These are phyloP conservation scores for Australoheros facetus DNA, from an alignment of 2,797 vertebrate genomes.

Conservation along the genomic window DNA sequence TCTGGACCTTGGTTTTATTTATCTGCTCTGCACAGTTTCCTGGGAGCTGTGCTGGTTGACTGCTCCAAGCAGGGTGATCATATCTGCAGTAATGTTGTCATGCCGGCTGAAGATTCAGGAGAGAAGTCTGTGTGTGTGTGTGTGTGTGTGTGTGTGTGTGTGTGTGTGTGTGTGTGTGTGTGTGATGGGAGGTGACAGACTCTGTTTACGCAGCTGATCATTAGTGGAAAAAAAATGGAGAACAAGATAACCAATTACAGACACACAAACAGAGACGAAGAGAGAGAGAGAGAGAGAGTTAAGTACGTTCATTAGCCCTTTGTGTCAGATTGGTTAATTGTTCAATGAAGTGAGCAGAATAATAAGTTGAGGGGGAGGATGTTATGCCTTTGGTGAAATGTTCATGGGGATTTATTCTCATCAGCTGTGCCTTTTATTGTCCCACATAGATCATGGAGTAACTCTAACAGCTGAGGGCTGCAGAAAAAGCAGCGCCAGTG, in stretches of 20 bases:
- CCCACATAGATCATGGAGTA: constrained; percentile 36
- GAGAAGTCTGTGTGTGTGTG: constrained; percentile 7
- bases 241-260: constrained; percentile 65
- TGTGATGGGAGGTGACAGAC: constrained; percentile 43
- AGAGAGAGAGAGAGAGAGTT: constrained; percentile 30
- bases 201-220: constrained; percentile 60
- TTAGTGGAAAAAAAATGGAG: constrained; percentile 53
- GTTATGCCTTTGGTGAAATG: constrained; percentile 53
- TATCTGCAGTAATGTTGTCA: constrained; percentile 62
- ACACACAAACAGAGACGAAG: constrained; percentile 37
- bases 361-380: constrained; percentile 54
- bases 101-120: constrained; percentile 46
- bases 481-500: constrained; percentile 30
- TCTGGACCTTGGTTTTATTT: constrained; percentile 65
- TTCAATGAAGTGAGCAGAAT: constrained; percentile 67
- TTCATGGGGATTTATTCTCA: constrained; percentile 47
- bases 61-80: constrained; percentile 58
- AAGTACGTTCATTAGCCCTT: constrained; percentile 67
- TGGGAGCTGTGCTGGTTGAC: constrained; percentile 54
- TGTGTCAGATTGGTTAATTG: constrained; percentile 73
- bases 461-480: constrained; percentile 39
- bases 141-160: constrained; percentile 6
- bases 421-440: constrained; percentile 49
- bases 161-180: neutral
- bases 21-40: constrained; percentile 51